Conservation (phyloP, 2,797 vertebrate species). For the Pagetopsis macropterus region DNA sequence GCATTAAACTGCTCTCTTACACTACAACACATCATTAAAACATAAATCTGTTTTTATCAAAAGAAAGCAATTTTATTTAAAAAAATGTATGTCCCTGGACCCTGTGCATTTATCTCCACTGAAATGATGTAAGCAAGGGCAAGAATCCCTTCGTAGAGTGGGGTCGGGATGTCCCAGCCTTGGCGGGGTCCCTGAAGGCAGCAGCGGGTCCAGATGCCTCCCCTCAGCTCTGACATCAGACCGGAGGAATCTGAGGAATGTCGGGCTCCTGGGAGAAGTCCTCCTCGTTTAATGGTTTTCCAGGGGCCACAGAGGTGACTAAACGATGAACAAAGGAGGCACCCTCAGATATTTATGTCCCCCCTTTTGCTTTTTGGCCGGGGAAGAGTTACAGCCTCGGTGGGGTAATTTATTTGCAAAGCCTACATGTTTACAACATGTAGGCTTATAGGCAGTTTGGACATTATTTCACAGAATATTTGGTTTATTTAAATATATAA, state of each 20-base stretch:
- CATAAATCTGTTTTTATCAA: neutral
- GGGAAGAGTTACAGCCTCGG: constrained; percentile 53
- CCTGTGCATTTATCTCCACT: neutral
- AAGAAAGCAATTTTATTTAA: neutral
- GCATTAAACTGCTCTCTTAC: neutral
- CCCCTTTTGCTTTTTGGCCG: constrained; percentile 56
- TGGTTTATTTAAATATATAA: neutral
- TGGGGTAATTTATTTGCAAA: constrained; percentile 59
- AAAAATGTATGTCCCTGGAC: neutral
- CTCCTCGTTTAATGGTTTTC: constrained; percentile 79
- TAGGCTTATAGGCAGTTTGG: constrained; percentile 1
- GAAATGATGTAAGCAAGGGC: neutral
- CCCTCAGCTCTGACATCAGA: constrained; percentile 82
- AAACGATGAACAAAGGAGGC: constrained; percentile 74
- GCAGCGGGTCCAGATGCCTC: constrained; percentile 63
- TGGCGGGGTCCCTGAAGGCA: constrained; percentile 50
- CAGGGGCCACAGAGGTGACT: constrained; percentile 77
- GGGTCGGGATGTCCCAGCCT: neutral
- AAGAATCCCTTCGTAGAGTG: accelerated
- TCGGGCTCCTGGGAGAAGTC: constrained; percentile 78
- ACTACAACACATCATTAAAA: neutral
- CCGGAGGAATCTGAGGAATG: constrained; percentile 81
- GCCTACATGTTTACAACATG: constrained; percentile 54
- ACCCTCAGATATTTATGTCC: constrained; percentile 62
- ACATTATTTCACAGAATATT: neutral